Base-by-base conservation (phyloP, 1,140 invertebrate genomes). In the Pogonomyrmex barbatus region DNA sequence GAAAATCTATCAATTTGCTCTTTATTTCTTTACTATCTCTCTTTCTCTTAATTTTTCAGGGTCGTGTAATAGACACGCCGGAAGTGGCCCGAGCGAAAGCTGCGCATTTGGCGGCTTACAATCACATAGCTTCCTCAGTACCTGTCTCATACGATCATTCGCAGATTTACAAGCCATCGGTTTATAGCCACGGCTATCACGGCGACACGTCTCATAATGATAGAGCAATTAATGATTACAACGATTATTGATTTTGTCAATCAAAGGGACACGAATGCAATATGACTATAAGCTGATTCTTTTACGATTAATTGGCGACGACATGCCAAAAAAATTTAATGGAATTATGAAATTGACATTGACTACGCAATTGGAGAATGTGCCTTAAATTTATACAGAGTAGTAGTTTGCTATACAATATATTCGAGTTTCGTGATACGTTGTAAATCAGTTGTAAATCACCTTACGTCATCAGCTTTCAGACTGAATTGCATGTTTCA, bases 161-260 rank as follows among this genome's bases (percentile, higher is more conserved):
- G 0, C 54, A 68, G 4, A 14, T 10, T 50, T 82, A 89, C 84
- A 63, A 83, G 8, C 50, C 71, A 4, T 12, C 42, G 24, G 39
- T 42, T 24, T 70, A 81, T 54, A 54, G 52, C 8, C 78, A 86
- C 45, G 56, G 9, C 5, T 90, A 91, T 79, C 67, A 89, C 33
- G 87, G 87, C 6, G 6, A n/a, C 6, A 56, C 86, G 4, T 33
- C 77, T 10, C 93, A 94, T 65, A 95, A 96, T 67, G 95, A 95
- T 14, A 93, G 95, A 14, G 95, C 95, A 10, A 93, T 96, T 6
- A 95, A 96, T 33, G 42, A 42, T 60, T 83, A 62, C 17, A 12
- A 73, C 2, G 56, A 73, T 50, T 83, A 83, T n/a, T 83, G 24
- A 83, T 36, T 60, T 24, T 73, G n/a, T 42, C 39, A 24, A 17